A percentile compares a stretch with the other conserved stretches of the same genome.
Evolutionary conservation across 2,888 invertebrate species (phyloP).

Genomic region (Lepidochitona cinerea): DNA sequence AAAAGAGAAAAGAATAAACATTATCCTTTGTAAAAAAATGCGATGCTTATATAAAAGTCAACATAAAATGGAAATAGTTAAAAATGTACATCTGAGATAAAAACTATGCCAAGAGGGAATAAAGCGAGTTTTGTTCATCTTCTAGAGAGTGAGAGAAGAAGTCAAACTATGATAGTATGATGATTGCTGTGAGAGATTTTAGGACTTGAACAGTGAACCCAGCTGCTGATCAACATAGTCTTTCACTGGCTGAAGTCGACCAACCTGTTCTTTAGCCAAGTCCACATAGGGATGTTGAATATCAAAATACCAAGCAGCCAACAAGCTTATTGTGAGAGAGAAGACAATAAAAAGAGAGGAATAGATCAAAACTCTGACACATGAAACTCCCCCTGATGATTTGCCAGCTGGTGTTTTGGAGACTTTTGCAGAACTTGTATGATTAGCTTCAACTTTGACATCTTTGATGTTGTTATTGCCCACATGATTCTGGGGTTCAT

Average conservation of each 20-base stretch:
- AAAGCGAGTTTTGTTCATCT: too few relatives aligned
- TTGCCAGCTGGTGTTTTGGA: background rate
- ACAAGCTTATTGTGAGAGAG: constrained; percentile 33
- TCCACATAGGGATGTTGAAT: constrained; percentile 42
- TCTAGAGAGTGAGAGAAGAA: too few relatives aligned
- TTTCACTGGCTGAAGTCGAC: background rate
- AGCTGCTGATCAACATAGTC: background rate
- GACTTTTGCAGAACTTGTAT: background rate
- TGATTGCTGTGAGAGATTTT: background rate
- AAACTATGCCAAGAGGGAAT: too few relatives aligned
- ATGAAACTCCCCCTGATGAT: constrained; percentile 18
- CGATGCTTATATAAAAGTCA: background rate
- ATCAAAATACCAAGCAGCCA: constrained; percentile 52
- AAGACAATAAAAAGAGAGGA: constrained; percentile 48
- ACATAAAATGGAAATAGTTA: too few relatives aligned
- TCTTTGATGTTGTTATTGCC: background rate
- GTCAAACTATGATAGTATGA: background rate
- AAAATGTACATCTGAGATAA: too few relatives aligned
- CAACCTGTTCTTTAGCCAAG: background rate
- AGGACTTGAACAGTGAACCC: background rate
- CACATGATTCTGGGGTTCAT: constrained; percentile 39
- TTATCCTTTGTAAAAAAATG: background rate
- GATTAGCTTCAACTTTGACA: background rate
- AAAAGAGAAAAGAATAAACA: too few relatives aligned
- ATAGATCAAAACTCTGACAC: constrained; percentile 39